phyloP scores from a whole-genome alignment of 2,113 vertebrate species.

The Pipra filicauda region DNA sequence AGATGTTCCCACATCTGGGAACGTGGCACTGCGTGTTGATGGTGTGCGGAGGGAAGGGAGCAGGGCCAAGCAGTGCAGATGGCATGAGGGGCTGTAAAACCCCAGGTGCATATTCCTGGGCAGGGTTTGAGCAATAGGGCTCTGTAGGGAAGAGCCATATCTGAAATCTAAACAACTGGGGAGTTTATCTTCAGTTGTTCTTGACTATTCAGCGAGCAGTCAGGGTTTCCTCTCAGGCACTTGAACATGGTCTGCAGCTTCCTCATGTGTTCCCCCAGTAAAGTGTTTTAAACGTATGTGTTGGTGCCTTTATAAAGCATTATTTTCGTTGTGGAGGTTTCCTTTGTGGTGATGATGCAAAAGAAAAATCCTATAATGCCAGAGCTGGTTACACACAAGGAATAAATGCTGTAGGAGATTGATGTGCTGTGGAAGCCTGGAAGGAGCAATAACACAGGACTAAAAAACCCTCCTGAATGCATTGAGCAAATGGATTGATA shows the following conservation, averaged over 20 bases:
- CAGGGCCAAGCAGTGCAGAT: not conserved
- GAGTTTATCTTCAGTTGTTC: not conserved
- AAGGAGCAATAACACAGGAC: not conserved
- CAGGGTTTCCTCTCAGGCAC: not conserved
- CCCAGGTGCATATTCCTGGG: not conserved
- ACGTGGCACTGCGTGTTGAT: accelerated
- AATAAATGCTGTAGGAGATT: not conserved
- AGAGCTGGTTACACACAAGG: not conserved
- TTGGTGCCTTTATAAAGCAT: not conserved
- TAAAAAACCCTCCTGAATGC: not conserved
- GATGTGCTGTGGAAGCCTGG: not conserved
- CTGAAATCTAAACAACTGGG: not conserved
- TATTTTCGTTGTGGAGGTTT: not conserved
- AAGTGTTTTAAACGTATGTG: not conserved
- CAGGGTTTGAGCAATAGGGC: not conserved
- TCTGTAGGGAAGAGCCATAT: not conserved
- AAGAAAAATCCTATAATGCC: not conserved
- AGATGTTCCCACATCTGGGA: not conserved
- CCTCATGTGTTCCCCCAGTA: too few species aligned
- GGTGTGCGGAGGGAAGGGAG: not conserved
- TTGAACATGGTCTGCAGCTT: not conserved
- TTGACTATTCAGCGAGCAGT: not conserved
- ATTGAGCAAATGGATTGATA: not conserved
- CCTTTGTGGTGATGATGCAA: not conserved
- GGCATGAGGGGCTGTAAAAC: not conserved